Percentiles rank a stretch among this genome's conserved stretches.
phyloP scores from a whole-genome alignment of 1,140 invertebrate genomes.

The Homalodisca vitripennis region DNA sequence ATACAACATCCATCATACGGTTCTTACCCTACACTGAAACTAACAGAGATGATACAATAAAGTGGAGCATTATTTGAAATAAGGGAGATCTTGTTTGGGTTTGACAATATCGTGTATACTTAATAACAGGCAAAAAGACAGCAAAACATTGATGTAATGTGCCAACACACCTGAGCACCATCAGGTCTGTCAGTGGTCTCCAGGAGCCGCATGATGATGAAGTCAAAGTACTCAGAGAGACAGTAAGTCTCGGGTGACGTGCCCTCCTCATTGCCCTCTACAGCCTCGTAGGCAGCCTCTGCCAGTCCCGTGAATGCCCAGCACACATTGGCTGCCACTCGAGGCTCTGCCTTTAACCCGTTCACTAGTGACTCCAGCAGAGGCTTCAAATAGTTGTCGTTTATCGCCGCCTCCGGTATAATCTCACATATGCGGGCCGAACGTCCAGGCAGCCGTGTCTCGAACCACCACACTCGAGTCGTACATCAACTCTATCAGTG shows the following conservation, averaged over 20 bases:
- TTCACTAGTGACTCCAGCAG: conserved; percentile 87
- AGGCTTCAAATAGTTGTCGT: conserved; percentile 78
- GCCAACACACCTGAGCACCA: conserved; percentile 58
- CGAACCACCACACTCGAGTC: conserved; percentile 90
- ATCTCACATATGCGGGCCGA: conserved; percentile 97
- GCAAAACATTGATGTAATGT: too few species aligned
- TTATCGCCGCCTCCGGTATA: conserved; percentile 94
- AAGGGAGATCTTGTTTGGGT: too few species aligned
- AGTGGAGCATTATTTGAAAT: too few species aligned
- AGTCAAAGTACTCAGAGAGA: conserved; percentile 91
- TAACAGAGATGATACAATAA: not conserved
- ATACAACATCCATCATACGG: too few species aligned
- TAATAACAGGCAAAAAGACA: too few species aligned
- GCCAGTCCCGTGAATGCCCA: conserved; percentile 99
- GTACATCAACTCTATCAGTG: conserved; percentile 91
- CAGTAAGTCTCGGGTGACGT: conserved; percentile 90
- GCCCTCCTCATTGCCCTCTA: conserved; percentile 61
- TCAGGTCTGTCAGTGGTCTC: conserved; percentile 92
- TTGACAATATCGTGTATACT: too few species aligned
- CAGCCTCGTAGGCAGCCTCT: conserved; percentile 91
- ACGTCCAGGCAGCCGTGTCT: conserved; percentile 98
- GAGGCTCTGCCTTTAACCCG: conserved; percentile 87
- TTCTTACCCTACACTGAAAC: too few species aligned
- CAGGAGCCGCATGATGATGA: conserved; percentile 86
- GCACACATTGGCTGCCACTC: conserved; percentile 98